These are phyloP conservation scores for Lycaena phlaeas DNA, from an alignment of 2,888 invertebrate species.

Conservation along the genomic window DNA sequence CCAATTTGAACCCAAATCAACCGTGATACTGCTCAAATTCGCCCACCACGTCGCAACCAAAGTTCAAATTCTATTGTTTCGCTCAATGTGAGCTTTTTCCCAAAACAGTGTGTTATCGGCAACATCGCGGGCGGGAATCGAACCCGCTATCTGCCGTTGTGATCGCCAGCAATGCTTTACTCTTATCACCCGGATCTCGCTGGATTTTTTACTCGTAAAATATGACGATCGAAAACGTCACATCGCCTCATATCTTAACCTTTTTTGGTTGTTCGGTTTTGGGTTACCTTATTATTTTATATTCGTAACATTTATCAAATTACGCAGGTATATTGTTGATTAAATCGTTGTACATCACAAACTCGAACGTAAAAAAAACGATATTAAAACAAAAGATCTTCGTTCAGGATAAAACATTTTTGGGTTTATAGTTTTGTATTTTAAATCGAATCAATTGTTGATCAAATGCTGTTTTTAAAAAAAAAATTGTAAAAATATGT, in stretches of 20 bases:
- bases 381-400: too few relatives aligned
- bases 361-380: too few relatives aligned
- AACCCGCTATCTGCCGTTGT: constrained; percentile 45
- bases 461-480: too few relatives aligned
- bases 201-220: constrained; percentile 28
- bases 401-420: too few relatives aligned
- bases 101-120: constrained; percentile 50
- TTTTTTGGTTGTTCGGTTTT: constrained; percentile 4
- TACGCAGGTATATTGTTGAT: too few relatives aligned
- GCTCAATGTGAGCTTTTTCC: constrained; percentile 33
- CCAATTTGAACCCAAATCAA: constrained; percentile 3
- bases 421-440: too few relatives aligned
- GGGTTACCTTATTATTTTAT: neutral
- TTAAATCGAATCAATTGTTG: too few relatives aligned
- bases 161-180: constrained; percentile 37
- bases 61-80: constrained; percentile 36
- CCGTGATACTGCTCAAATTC: too few relatives aligned
- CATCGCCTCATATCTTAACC: constrained; percentile 9
- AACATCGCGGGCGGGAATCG: constrained; percentile 54
- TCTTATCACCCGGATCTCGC: constrained; percentile 26
- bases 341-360: too few relatives aligned
- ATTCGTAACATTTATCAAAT: neutral
- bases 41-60: too few relatives aligned
- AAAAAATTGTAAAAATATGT: too few relatives aligned
- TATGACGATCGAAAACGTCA: constrained; percentile 24